These are phyloP conservation scores for Caenorhabditis sp. DNA, from an alignment of 2,888 invertebrate species.

Conservation along the genomic window DNA sequence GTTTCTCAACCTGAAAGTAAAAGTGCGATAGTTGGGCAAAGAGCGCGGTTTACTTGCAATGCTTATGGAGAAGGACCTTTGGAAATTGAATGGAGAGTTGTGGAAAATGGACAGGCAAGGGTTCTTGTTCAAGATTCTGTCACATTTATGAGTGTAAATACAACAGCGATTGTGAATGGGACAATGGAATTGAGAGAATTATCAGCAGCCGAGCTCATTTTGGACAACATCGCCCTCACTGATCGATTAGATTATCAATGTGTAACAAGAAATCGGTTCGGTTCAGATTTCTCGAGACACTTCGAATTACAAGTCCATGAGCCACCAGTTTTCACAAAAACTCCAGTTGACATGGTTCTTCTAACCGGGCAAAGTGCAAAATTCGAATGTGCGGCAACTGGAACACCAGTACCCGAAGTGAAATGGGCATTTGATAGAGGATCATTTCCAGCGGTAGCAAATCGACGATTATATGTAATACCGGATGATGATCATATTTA, in stretches of 20 bases:
- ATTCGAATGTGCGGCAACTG: conserved; percentile 50
- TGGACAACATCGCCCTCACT: conserved; percentile 34
- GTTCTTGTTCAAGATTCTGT: conserved; percentile 36
- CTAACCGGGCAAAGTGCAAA: conserved; percentile 52
- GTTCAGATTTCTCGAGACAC: conserved; percentile 41
- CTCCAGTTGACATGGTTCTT: conserved; percentile 49
- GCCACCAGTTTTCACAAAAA: conserved; percentile 43
- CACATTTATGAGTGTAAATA: conserved; percentile 40
- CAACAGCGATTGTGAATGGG: conserved; percentile 45
- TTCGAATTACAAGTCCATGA: conserved; percentile 43
- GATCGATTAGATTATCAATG: conserved; percentile 53
- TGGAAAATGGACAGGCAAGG: conserved; percentile 48
- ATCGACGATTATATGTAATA: conserved; percentile 46
- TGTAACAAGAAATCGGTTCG: conserved; percentile 48
- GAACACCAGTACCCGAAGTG: conserved; percentile 47
- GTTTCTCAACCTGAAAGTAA: conserved; percentile 30
- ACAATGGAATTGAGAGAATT: conserved; percentile 40
- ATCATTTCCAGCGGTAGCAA: conserved; percentile 50
- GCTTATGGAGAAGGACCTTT: conserved; percentile 50
- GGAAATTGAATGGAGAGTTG: conserved; percentile 49
- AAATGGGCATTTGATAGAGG: conserved; percentile 54
- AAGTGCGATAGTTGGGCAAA: conserved; percentile 22
- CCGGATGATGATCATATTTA: conserved; percentile 54
- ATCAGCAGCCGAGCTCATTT: conserved; percentile 33
- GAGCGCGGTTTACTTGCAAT: conserved; percentile 43